A percentile compares a stretch with the other conserved stretches of the same genome.
Conservation (phyloP, 1,140 invertebrate genomes). For the Mercenaria mercenaria region DNA sequence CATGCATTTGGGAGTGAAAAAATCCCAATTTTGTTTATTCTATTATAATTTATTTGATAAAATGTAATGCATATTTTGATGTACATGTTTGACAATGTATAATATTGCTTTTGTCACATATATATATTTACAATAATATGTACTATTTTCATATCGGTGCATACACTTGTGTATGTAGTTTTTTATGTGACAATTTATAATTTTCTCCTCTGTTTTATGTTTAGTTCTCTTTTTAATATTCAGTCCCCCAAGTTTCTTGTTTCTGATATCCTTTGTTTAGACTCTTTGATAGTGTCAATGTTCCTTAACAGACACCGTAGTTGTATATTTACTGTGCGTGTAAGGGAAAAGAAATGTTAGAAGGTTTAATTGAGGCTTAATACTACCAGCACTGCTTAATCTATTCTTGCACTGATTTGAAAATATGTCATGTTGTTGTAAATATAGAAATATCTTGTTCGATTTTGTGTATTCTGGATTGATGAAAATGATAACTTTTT, state of each 20-base stretch:
- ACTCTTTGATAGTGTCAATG: conserved; percentile 23
- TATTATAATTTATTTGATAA: not conserved
- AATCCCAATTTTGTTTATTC: conserved; percentile 15
- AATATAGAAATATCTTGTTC: not conserved
- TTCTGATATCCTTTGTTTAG: conserved; percentile 54
- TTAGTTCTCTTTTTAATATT: conserved; percentile 51
- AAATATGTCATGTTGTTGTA: conserved; percentile 41
- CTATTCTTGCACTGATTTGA: conserved; percentile 57
- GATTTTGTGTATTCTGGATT: too few species aligned
- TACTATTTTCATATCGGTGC: conserved; percentile 51
- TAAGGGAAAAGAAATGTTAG: too few species aligned
- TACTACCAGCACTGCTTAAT: conserved; percentile 24
- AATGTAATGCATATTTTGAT: not conserved
- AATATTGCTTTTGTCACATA: not conserved
- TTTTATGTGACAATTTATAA: conserved; percentile 25
- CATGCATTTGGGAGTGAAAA: conserved; percentile 16
- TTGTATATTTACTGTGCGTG: too few species aligned
- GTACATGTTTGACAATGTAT: not conserved
- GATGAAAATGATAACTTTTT: conserved; percentile 1
- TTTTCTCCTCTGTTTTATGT: conserved; percentile 62
- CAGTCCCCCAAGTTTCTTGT: not conserved
- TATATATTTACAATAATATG: conserved; percentile 40
- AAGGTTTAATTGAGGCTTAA: not conserved
- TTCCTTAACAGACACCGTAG: conserved; percentile 39
- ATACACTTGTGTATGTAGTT: conserved; percentile 46